These are phyloP conservation scores for Coelopa pilipes DNA, from an alignment of 2,888 invertebrate species.

Conservation along the genomic window DNA sequence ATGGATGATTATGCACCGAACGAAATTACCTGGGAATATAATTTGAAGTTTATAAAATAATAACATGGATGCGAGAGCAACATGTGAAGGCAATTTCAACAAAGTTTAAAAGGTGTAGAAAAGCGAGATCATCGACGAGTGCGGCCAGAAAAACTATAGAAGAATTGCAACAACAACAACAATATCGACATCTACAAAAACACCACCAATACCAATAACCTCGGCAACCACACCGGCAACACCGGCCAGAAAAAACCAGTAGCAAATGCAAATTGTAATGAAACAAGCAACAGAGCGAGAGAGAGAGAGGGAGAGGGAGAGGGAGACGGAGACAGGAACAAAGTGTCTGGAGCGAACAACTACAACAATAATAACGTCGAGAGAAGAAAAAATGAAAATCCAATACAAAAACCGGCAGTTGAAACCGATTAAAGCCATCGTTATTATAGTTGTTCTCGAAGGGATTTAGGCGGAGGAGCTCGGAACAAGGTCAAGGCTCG, in stretches of 20 bases:
- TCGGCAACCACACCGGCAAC: no score
- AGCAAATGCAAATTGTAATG: constrained; percentile 9
- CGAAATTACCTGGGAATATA: constrained; percentile 47
- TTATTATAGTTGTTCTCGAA: no score
- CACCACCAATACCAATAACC: background rate
- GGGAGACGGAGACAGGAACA: no score
- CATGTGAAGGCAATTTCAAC: constrained; percentile 27
- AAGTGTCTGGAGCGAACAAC: no score
- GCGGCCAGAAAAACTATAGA: background rate
- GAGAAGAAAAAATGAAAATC: no score
- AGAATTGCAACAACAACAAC: background rate
- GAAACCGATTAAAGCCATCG: no score
- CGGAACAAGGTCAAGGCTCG: no score
- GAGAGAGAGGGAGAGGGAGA: no score
- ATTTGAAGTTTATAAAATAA: constrained; percentile 47
- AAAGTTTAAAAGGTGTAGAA: constrained; percentile 28
- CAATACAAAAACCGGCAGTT: no score
- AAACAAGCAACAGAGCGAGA: no score
- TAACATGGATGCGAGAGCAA: constrained; percentile 42
- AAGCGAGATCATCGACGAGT: background rate
- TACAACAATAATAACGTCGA: no score
- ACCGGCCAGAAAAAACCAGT: background rate
- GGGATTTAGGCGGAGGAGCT: no score
- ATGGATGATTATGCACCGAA: constrained; percentile 54
- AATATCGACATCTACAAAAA: background rate